A percentile compares a stretch with the other conserved stretches of the same genome.
Conservation (phyloP, 2,113 vertebrate species). For the Lepus americanus region DNA sequence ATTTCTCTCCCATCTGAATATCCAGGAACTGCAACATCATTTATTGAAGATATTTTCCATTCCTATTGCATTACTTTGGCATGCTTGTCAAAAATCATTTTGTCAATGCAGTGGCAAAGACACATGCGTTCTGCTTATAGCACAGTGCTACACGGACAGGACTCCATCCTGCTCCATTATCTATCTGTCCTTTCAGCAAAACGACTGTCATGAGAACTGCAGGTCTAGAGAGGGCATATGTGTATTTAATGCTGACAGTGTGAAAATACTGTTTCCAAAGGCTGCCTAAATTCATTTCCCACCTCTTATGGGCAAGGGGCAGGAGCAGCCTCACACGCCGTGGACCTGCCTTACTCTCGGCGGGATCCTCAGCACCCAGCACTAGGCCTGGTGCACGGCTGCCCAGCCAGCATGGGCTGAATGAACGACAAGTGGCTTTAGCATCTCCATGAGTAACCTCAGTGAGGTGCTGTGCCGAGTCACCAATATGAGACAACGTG, state of each 20-base stretch:
- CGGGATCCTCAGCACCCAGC: neutral
- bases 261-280: neutral
- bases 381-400: neutral
- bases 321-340: neutral
- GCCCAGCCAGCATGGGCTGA: neutral
- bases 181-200: neutral
- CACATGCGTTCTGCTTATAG: neutral
- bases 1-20: neutral
- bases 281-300: neutral
- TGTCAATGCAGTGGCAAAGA: neutral
- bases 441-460: neutral
- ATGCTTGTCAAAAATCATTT: slow-evolving; percentile 5
- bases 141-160: neutral
- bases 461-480: too few relatives aligned
- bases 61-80: neutral
- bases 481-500: too few relatives aligned
- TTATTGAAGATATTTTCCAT: neutral
- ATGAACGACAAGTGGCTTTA: neutral
- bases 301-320: neutral
- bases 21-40: neutral
- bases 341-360: neutral
- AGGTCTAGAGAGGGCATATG: neutral
- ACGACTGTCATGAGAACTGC: neutral
- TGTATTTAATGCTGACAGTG: neutral
- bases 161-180: neutral